Percentiles rank a stretch among this genome's conserved stretches.
phyloP scores from a whole-genome alignment of 2,113 vertebrate genomes.

The Cariama cristata region DNA sequence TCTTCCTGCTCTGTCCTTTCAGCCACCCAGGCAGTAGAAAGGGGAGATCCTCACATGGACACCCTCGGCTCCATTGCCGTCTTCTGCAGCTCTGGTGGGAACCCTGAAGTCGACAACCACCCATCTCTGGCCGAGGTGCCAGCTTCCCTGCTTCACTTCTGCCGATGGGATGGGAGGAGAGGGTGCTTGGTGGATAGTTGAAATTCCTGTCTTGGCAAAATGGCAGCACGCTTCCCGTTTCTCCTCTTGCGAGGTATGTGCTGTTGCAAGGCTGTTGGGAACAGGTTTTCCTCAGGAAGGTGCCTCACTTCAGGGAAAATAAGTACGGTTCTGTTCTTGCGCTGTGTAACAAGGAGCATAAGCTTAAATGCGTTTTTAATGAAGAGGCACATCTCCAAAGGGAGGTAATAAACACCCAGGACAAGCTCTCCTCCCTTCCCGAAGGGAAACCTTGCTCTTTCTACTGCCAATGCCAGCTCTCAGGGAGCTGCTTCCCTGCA shows the following conservation, averaged over 20 bases:
- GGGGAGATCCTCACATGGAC: accelerated
- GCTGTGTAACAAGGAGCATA: neutral
- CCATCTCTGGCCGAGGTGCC: neutral
- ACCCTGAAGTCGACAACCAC: neutral
- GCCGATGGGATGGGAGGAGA: accelerated
- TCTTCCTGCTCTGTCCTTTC: neutral
- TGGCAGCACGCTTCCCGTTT: accelerated
- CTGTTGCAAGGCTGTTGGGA: neutral
- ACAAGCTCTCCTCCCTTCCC: neutral
- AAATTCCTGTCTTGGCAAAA: neutral
- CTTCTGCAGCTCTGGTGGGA: neutral
- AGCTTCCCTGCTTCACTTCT: neutral
- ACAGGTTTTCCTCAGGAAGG: neutral
- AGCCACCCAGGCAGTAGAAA: neutral
- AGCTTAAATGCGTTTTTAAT: neutral
- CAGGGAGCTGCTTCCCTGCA: neutral
- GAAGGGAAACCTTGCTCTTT: neutral
- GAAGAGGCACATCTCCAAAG: neutral
- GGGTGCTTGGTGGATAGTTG: no score
- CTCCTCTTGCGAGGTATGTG: neutral
- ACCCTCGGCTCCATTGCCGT: neutral
- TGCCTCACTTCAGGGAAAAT: neutral
- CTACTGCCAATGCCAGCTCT: neutral
- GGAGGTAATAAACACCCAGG: neutral
- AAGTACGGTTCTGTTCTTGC: neutral